These are phyloP conservation scores for Hylaea fasciaria DNA, from an alignment of 2,888 invertebrate genomes.

Conservation along the genomic window DNA sequence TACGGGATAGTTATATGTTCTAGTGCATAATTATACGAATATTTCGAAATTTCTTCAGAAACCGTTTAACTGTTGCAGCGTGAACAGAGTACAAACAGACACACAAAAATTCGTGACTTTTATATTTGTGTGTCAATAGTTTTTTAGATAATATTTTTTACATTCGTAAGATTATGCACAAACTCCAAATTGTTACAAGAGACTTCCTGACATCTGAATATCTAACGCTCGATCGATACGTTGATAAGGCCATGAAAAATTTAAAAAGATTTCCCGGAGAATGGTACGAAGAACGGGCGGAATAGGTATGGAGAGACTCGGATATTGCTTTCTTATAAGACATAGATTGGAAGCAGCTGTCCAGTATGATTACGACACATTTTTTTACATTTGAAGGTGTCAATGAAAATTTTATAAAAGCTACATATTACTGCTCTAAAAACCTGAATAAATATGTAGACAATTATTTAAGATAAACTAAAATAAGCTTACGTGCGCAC, in stretches of 20 bases:
- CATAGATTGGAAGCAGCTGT: conserved; percentile 32
- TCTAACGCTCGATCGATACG: conserved; percentile 75
- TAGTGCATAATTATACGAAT: too few species aligned
- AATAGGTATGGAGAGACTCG: conserved; percentile 60
- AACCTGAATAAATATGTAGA: not conserved
- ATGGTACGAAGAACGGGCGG: conserved; percentile 62
- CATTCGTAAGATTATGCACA: too few species aligned
- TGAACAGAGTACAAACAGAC: too few species aligned
- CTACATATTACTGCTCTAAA: not conserved
- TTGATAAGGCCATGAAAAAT: conserved; percentile 78
- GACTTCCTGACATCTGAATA: conserved; percentile 79
- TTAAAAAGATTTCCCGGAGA: conserved; percentile 68
- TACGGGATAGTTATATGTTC: too few species aligned
- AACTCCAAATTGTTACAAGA: too few species aligned
- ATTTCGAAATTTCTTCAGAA: too few species aligned
- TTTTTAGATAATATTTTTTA: too few species aligned
- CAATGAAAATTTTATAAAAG: not conserved
- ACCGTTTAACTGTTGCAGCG: too few species aligned
- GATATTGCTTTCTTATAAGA: conserved; percentile 64
- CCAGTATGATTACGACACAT: conserved; percentile 1
- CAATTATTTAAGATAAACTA: not conserved
- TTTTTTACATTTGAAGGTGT: too few species aligned
- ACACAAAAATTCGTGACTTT: too few species aligned
- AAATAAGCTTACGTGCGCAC: too few species aligned
- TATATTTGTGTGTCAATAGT: too few species aligned